Percentiles rank a stretch among this genome's conserved stretches.
phyloP scores from a whole-genome alignment of 2,797 vertebrate genomes.

The Premnoplex brunnescens region DNA sequence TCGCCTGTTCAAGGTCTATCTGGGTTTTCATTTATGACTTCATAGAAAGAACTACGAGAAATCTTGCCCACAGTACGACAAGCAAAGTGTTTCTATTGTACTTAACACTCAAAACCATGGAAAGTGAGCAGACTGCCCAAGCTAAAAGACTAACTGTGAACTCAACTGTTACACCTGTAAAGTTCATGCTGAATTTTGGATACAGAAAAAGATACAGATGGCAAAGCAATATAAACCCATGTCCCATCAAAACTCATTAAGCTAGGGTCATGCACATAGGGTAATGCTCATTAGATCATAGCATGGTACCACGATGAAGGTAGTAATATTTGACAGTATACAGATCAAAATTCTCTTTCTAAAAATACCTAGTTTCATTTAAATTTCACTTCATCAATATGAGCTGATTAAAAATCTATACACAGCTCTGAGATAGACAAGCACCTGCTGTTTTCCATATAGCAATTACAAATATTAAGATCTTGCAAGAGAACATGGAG shows the following conservation, averaged over 20 bases:
- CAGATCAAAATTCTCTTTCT: conserved; percentile 44
- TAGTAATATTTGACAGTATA: neutral
- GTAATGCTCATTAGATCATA: neutral
- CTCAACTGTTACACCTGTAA: neutral
- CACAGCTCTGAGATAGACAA: conserved; percentile 53
- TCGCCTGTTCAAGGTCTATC: neutral
- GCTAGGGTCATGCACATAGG: neutral
- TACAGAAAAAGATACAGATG: neutral
- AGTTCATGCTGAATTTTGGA: neutral
- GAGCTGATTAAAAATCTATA: conserved; percentile 66
- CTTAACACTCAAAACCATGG: neutral
- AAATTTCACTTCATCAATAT: conserved; percentile 71
- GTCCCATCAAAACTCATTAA: neutral
- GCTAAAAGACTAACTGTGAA: neutral
- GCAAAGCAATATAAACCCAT: neutral
- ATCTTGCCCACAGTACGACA: neutral
- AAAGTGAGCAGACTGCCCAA: neutral
- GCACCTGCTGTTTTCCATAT: conserved; percentile 65
- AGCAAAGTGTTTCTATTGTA: neutral
- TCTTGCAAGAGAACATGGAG: conserved; percentile 49
- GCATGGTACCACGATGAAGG: neutral
- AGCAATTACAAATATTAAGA: conserved; percentile 71
- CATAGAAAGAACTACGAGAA: neutral
- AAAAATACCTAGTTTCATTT: conserved; percentile 66
- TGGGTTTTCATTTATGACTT: neutral